phyloP scores from a whole-genome alignment of 2,797 vertebrate species.

The Cephalopachus bancanus region DNA sequence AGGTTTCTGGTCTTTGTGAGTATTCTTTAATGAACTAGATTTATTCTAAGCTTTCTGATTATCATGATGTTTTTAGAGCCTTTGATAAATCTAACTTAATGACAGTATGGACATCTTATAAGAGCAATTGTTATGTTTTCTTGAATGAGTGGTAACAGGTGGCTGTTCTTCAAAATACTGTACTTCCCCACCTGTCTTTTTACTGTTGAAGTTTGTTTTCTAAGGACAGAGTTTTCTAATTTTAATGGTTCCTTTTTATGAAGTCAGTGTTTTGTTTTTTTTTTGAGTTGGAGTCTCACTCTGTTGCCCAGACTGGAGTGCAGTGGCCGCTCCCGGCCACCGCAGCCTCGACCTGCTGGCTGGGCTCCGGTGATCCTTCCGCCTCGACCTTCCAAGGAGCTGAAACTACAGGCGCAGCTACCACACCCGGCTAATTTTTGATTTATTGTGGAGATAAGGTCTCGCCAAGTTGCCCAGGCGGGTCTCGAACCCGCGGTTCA shows the following conservation, averaged over 20 bases:
- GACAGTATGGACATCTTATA: background rate
- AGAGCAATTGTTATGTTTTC: background rate
- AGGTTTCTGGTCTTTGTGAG: background rate
- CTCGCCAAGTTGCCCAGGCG: no score
- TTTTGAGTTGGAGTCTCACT: no score
- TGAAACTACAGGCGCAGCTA: no score
- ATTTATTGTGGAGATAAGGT: no score
- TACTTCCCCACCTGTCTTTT: background rate
- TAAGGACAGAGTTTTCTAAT: background rate
- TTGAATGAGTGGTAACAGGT: background rate
- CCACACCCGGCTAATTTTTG: no score
- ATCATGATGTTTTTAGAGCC: background rate
- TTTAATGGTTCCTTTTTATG: background rate
- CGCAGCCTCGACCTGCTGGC: no score
- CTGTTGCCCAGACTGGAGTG: no score
- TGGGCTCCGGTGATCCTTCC: no score
- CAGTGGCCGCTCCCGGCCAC: no score
- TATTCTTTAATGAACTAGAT: constrained; percentile 11
- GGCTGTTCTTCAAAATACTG: background rate
- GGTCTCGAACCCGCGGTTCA: no score
- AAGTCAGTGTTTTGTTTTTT: background rate
- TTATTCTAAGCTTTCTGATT: constrained; percentile 25
- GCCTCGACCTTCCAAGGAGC: no score
- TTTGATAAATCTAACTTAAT: constrained; percentile 18
- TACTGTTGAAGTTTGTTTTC: background rate